Base-by-base conservation (phyloP, 1,140 invertebrate species). In the Oncopeltus fasciatus region DNA sequence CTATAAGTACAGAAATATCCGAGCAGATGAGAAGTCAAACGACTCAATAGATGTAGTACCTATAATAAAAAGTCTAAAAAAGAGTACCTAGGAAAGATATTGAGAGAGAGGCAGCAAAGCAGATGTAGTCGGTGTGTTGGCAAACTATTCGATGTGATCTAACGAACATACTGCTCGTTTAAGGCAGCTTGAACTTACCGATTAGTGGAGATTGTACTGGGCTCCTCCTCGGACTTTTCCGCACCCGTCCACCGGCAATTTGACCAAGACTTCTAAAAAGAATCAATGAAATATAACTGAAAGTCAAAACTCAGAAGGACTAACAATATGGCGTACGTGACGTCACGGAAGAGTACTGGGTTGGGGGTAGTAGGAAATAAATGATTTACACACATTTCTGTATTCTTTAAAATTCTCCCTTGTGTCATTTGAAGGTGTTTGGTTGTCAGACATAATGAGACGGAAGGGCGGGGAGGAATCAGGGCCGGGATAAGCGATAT, bases 301-400 rank as follows among this genome's bases (percentile, higher is more conserved):
- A 24, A 53, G 49, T 20, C 12, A 53, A 24, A 24, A 53, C 20
- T n/a, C n/a, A 38, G 31, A 12, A 53, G 24, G 20, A 24, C 49
- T 21, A 53, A 53, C 49, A 53, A 53, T 53, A 53, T 53, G 49
- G 49, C 49, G 49, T 24, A 21, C 21, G 49, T 53, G 49, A 53
- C 49, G 49, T 53, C 49, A 53, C 24, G 49, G 49, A 53, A 53
- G 49, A 24, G 20, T 53, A 53, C 49, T 27, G 24, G 49, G 20
- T 24, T 3, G 24, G 24, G 49, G 49, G 49, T 21, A 14, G 31
- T 8, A 38, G 14, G 5, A 38, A 38, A 38, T 8, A 5, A 8
- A 38, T 8, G 31, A 8, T 38, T 38, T 38, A 8, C 31, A 8
- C 31, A 38, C 14, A 14, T 38, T 38, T 38, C 14, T 8, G 14